Evolutionary conservation across 2,888 invertebrate genomes (phyloP).

Genomic region (Ptychoptera albimana): DNA sequence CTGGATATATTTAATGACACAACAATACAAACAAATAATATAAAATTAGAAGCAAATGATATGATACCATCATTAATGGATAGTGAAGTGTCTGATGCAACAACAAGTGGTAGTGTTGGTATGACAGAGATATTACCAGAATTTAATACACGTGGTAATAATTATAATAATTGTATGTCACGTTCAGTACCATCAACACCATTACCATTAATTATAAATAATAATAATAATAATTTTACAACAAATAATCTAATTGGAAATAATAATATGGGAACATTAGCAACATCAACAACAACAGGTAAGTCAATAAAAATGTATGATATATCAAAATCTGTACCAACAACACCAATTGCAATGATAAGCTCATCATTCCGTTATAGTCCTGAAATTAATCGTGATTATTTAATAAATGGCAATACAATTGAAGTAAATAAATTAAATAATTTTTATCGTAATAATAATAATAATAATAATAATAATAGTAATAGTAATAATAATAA

Average conservation of each 20-base stretch:
- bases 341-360: slow-evolving; percentile 45
- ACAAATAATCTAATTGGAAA: slow-evolving; percentile 8
- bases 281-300: neutral
- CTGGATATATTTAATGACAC: slow-evolving; percentile 15
- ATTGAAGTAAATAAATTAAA: slow-evolving; percentile 26
- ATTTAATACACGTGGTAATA: slow-evolving; percentile 13
- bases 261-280: neutral
- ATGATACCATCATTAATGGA: slow-evolving; percentile 2
- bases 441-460: slow-evolving; percentile 5
- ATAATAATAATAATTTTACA: slow-evolving; percentile 18
- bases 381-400: slow-evolving; percentile 33
- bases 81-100: neutral
- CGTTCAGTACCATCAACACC: slow-evolving; percentile 57
- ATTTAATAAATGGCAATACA: slow-evolving; percentile 45
- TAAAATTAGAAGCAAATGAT: slow-evolving; percentile 11
- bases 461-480: neutral
- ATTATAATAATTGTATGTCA: slow-evolving; percentile 28
- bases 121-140: slow-evolving; percentile 21
- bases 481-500: slow-evolving; percentile 1
- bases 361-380: slow-evolving; percentile 42
- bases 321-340: slow-evolving; percentile 60
- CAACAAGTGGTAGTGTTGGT: slow-evolving; percentile 15
- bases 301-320: slow-evolving; percentile 28
- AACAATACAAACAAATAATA: slow-evolving; percentile 3
- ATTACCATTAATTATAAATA: slow-evolving; percentile 30